Base-by-base conservation (phyloP, 53 echinoderm and acorn worm genomes). In the Echinometra lucunter region DNA sequence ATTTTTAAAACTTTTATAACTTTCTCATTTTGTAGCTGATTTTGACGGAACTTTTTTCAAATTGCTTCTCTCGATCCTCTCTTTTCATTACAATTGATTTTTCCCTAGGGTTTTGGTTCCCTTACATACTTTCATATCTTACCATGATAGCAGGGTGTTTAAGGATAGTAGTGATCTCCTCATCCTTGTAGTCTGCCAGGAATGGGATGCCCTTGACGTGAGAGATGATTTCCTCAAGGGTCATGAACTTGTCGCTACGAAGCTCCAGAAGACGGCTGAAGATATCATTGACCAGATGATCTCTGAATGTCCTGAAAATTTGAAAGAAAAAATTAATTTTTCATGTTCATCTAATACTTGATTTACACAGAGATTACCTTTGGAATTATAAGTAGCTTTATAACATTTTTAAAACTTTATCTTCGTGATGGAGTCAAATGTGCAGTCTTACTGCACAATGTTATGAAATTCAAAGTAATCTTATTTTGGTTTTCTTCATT, bases 91-190 rank as follows among this genome's bases (percentile, higher is more conserved):
- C n/a, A n/a, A n/a, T n/a, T n/a, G n/a, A n/a, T n/a, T n/a, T n/a
- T n/a, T n/a, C n/a, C n/a, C n/a, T n/a, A n/a, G n/a, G n/a, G n/a
- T n/a, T n/a, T n/a, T n/a, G n/a, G n/a, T n/a, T n/a, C n/a, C 53
- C 53, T 11, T 53, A 0, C 8, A 53, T 13, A 53, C 53, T 53
- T 53, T 53, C 53, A 53, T 53, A 53, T 53, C 53, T 70, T 94
- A 97, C 98, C 97, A 95, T 94, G 74, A 98, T 80, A 37, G 97
- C 96, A 35, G 98, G 98, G 89, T 98, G 98, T 15, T 87, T 97
- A 63, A 98, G 66, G 95, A 96, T 95, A 45, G 66, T 89, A 40
- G 58, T 85, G 53, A 67, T 92, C 45, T 97, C 96, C 53, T 90
- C 74, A 38, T 94, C 91, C 16, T 91, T 89, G 92, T 45, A 87